Conservation (phyloP, 1,140 invertebrate species). For the Zaprionus inermis region DNA sequence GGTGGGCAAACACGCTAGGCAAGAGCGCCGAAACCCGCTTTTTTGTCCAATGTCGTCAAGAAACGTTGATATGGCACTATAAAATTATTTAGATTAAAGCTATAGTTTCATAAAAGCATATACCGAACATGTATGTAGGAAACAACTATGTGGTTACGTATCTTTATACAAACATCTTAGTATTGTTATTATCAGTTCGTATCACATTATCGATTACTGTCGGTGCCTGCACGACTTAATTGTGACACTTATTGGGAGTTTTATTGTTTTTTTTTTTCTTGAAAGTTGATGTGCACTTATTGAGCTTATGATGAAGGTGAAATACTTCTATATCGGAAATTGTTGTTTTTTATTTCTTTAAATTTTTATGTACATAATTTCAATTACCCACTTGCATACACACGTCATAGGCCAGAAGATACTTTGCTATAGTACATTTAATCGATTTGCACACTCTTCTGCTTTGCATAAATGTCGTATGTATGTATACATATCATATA, state of each 20-base stretch:
- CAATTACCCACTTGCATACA: constrained; percentile 4
- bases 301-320: constrained; percentile 27
- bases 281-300: background rate
- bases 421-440: background rate
- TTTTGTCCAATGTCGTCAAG: constrained; percentile 20
- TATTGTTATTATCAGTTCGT: constrained; percentile 41
- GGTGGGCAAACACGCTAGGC: background rate
- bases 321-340: constrained; percentile 27
- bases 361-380: constrained; percentile 18
- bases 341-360: constrained; percentile 41
- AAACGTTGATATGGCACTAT: constrained; percentile 33
- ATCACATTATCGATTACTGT: constrained; percentile 69
- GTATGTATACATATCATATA: constrained; percentile 8
- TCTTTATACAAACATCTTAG: constrained; percentile 1
- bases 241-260: constrained; percentile 30
- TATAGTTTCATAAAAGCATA: constrained; percentile 4
- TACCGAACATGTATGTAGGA: background rate
- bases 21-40: constrained; percentile 13
- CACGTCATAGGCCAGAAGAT: constrained; percentile 1
- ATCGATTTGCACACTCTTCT: background rate
- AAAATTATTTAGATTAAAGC: constrained; percentile 34
- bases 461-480: constrained; percentile 14
- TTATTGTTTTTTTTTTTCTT: constrained; percentile 13
- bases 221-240: constrained; percentile 30
- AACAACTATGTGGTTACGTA: background rate